Percentiles rank a stretch among this genome's conserved stretches.
phyloP scores from a whole-genome alignment of 2,888 invertebrate species.

The Empis stercorea region DNA sequence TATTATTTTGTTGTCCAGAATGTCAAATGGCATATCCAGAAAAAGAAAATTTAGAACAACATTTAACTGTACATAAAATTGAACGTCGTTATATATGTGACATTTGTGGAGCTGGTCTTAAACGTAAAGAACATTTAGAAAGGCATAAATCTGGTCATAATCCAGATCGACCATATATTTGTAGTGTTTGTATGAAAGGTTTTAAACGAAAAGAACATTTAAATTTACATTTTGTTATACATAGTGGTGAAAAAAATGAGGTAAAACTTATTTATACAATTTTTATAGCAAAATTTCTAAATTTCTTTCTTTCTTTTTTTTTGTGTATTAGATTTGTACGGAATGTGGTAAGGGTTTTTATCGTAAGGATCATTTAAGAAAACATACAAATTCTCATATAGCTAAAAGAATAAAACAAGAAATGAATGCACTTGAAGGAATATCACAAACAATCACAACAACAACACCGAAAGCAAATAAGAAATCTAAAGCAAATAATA shows the following conservation, averaged over 20 bases:
- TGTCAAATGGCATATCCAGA: slow-evolving; percentile 72
- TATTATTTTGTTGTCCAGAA: slow-evolving; percentile 66
- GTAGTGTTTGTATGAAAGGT: slow-evolving; percentile 62
- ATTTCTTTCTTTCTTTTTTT: no score
- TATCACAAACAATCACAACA: slow-evolving; percentile 2
- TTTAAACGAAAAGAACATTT: slow-evolving; percentile 74
- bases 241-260: slow-evolving; percentile 72
- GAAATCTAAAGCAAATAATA: slow-evolving; percentile 2
- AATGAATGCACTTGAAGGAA: not conserved
- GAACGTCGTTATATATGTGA: slow-evolving; percentile 67
- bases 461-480: not conserved
- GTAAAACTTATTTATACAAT: slow-evolving; percentile 30
- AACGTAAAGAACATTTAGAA: slow-evolving; percentile 66
- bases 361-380: slow-evolving; percentile 66
- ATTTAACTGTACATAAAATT: slow-evolving; percentile 64
- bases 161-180: slow-evolving; percentile 67
- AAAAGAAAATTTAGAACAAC: slow-evolving; percentile 64
- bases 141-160: slow-evolving; percentile 69
- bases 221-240: slow-evolving; percentile 71
- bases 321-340: slow-evolving; percentile 20
- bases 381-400: slow-evolving; percentile 65
- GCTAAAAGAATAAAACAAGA: slow-evolving; percentile 57
- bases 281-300: not conserved
- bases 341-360: slow-evolving; percentile 47
- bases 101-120: slow-evolving; percentile 62